Evolutionary conservation across 2,888 invertebrate genomes (phyloP).

Genomic region (Crematogaster levior): DNA sequence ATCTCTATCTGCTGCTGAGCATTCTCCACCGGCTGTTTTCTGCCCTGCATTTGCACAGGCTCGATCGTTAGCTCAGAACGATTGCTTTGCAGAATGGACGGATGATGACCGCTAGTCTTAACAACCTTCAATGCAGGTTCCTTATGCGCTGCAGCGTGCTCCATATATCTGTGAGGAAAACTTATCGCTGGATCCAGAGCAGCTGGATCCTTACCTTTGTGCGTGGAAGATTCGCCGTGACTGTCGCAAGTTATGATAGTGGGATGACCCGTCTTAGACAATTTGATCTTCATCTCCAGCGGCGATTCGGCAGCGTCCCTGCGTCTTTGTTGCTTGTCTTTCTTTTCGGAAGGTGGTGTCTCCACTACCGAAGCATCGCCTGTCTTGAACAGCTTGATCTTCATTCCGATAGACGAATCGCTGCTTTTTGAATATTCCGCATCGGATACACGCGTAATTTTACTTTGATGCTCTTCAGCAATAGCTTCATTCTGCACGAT

Average conservation of each 20-base stretch:
- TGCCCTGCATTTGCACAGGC: slow-evolving; percentile 73
- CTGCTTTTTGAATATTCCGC: slow-evolving; percentile 70
- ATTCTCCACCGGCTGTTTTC: slow-evolving; percentile 47
- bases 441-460: slow-evolving; percentile 44
- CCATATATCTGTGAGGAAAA: slow-evolving; percentile 69
- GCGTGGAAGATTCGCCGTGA: slow-evolving; percentile 58
- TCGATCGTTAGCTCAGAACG: slow-evolving; percentile 81
- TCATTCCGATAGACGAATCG: slow-evolving; percentile 78
- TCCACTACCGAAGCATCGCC: slow-evolving; percentile 73
- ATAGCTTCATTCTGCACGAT: slow-evolving; percentile 60
- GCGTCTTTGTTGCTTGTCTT: slow-evolving; percentile 74
- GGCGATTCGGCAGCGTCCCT: slow-evolving; percentile 65
- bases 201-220: slow-evolving; percentile 67
- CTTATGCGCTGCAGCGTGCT: slow-evolving; percentile 61
- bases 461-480: slow-evolving; percentile 53
- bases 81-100: slow-evolving; percentile 71
- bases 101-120: slow-evolving; percentile 67
- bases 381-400: slow-evolving; percentile 82
- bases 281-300: slow-evolving; percentile 82
- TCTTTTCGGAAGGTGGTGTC: slow-evolving; percentile 62
- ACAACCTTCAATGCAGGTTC: slow-evolving; percentile 60
- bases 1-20: slow-evolving; percentile 71
- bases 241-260: slow-evolving; percentile 80
- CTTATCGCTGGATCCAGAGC: slow-evolving; percentile 42
- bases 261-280: slow-evolving; percentile 83